Evolutionary conservation across 2,797 vertebrate species (phyloP).

Genomic region (Periparus ater): DNA sequence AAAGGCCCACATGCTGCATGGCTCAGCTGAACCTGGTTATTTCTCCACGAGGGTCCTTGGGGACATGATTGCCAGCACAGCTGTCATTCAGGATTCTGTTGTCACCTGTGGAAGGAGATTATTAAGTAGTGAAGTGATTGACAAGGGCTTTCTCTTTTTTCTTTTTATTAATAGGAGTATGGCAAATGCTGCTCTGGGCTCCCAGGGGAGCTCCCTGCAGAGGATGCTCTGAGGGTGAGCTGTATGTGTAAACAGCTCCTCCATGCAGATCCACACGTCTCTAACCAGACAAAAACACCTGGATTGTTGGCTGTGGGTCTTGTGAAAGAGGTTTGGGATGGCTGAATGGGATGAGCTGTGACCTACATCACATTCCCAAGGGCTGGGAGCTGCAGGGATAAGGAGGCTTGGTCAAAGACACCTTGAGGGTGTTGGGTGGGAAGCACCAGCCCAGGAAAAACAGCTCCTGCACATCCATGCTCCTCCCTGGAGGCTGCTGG

Average conservation of each 20-base stretch:
- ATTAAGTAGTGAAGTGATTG: not conserved
- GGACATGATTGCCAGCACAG: not conserved
- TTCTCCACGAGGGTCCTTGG: not conserved
- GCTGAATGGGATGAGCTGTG: accelerated
- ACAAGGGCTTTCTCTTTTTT: not conserved
- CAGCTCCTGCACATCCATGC: not conserved
- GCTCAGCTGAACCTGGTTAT: not conserved
- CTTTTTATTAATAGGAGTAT: not conserved
- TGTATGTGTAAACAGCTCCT: not conserved
- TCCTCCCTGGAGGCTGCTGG: not conserved
- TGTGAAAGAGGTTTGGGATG: not conserved
- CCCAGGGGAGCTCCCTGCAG: not conserved
- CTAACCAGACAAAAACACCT: not conserved
- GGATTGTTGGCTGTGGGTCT: not conserved
- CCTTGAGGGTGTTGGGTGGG: not conserved
- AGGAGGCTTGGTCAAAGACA: not conserved
- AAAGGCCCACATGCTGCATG: not conserved
- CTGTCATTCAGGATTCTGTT: not conserved
- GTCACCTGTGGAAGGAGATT: not conserved
- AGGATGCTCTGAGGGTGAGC: not conserved
- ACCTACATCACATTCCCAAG: not conserved
- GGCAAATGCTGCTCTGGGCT: not conserved
- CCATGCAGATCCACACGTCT: accelerated
- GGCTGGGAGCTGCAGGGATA: not conserved
- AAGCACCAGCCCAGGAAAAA: not conserved